These are phyloP conservation scores for Epistrophe eligans DNA, from an alignment of 2,888 invertebrate species.

Conservation along the genomic window DNA sequence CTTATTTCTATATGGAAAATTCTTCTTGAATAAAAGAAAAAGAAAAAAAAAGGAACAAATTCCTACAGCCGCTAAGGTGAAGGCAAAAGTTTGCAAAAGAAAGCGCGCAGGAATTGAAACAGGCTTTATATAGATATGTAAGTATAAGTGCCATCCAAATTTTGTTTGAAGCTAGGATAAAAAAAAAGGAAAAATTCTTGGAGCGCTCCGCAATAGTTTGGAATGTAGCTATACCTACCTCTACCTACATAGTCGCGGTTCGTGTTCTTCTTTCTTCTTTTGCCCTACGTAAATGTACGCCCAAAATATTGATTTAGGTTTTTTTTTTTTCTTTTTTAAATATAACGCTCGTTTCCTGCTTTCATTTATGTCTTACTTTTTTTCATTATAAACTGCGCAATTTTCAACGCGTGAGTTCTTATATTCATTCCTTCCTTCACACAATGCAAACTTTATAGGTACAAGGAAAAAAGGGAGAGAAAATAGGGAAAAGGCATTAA, in stretches of 20 bases:
- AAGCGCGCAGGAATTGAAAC: slow-evolving; percentile 63
- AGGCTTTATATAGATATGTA: background rate
- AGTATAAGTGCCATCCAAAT: background rate
- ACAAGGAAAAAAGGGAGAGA: background rate
- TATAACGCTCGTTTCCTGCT: background rate
- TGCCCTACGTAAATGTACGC: slow-evolving; percentile 44
- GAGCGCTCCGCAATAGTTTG: slow-evolving; percentile 9
- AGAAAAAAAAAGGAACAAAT: background rate
- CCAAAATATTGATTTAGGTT: slow-evolving; percentile 69
- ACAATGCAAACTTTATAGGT: background rate
- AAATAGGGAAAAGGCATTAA: background rate
- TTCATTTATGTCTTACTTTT: background rate
- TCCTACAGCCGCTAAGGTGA: slow-evolving; percentile 10
- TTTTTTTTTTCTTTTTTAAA: slow-evolving; percentile 11
- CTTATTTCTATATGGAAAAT: slow-evolving; percentile 15
- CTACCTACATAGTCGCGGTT: slow-evolving; percentile 45
- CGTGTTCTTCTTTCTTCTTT: background rate
- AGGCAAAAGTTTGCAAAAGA: slow-evolving; percentile 47
- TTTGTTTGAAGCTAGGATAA: background rate
- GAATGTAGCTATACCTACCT: background rate
- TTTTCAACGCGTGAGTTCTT: slow-evolving; percentile 21
- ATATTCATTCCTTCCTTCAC: slow-evolving; percentile 1
- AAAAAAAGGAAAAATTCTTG: background rate
- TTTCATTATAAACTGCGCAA: slow-evolving; percentile 26
- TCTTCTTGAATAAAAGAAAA: slow-evolving; percentile 14